Conservation (phyloP, 2,797 vertebrate species). For the Peromyscus melanophrys region DNA sequence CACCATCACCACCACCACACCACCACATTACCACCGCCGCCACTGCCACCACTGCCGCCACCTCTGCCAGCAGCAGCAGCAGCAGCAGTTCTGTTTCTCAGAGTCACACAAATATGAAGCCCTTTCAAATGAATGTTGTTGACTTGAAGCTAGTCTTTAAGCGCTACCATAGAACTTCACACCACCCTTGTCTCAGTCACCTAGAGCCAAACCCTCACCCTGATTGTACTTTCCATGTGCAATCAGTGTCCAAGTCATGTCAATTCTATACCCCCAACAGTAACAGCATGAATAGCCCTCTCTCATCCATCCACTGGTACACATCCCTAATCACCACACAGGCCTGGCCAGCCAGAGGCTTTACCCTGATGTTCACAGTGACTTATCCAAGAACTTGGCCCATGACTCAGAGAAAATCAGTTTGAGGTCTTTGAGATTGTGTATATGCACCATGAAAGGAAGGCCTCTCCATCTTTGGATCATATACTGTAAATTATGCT, state of each 20-base stretch:
- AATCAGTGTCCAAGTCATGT: background rate
- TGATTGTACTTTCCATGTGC: background rate
- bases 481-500: background rate
- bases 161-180: background rate
- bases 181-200: background rate
- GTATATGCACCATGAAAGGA: background rate
- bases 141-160: background rate
- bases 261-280: background rate
- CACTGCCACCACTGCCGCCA: no score
- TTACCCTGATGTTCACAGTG: background rate
- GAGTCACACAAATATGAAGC: background rate
- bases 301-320: background rate
- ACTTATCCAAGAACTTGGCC: background rate
- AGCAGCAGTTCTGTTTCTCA: background rate
- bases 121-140: background rate
- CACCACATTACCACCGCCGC: fast-evolving
- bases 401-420: background rate
- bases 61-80: background rate
- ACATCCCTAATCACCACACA: background rate
- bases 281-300: background rate
- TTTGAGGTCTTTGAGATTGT: conserved; percentile 7
- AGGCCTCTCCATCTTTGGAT: background rate
- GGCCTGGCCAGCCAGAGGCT: background rate
- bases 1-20: no score
- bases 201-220: background rate